These are phyloP conservation scores for Lepisosteus osseus DNA, from an alignment of 2,113 vertebrate species.

Conservation along the genomic window DNA sequence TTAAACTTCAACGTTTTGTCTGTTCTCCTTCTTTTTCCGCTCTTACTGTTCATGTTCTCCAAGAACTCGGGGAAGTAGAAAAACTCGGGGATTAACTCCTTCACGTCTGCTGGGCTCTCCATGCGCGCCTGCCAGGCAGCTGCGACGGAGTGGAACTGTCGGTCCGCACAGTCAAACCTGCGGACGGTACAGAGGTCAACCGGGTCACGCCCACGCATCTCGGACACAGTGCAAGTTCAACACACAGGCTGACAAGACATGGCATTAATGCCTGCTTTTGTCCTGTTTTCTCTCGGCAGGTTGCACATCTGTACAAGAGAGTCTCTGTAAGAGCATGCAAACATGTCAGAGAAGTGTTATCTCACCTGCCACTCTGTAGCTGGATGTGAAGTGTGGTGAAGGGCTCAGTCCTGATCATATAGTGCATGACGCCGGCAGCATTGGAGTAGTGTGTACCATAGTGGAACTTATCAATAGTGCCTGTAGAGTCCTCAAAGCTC, in stretches of 20 bases:
- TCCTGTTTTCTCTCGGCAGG: no score
- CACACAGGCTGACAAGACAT: background rate
- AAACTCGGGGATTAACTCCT: conserved; percentile 96
- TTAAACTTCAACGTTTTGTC: background rate
- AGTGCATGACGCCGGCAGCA: conserved; percentile 97
- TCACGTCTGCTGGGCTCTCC: conserved; percentile 93
- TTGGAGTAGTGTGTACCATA: conserved; percentile 98
- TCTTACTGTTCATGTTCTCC: conserved; percentile 87
- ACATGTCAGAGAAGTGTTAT: background rate
- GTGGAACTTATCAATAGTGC: conserved; percentile 93
- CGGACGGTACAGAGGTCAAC: background rate
- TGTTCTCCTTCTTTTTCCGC: background rate
- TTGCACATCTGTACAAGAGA: background rate
- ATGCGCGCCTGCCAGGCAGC: conserved; percentile 95
- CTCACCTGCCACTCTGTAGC: conserved; percentile 91
- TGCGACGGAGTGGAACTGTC: conserved; percentile 92
- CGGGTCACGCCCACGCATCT: background rate
- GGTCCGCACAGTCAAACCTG: conserved; percentile 94
- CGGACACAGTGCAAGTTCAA: no score
- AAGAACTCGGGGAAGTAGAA: conserved; percentile 95
- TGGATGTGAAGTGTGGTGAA: conserved; percentile 95
- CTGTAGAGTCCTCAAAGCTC: conserved; percentile 93
- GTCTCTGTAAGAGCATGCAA: background rate
- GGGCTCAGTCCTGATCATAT: conserved; percentile 95
- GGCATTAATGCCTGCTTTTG: no score